These are phyloP conservation scores for Hippocampus kuda DNA, from an alignment of 2,797 vertebrate species.

Conservation along the genomic window DNA sequence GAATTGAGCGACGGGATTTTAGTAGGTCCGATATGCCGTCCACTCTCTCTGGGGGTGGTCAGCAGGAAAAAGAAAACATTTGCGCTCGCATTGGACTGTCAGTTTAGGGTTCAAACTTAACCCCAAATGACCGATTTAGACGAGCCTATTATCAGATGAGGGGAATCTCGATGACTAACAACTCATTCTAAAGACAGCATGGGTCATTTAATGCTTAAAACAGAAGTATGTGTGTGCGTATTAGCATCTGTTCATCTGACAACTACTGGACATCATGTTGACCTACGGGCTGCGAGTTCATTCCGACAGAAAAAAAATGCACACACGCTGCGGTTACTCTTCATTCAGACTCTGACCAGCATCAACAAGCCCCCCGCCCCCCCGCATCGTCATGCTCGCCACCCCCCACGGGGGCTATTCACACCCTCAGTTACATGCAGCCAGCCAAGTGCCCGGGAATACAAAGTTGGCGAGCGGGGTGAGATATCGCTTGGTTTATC, in stretches of 20 bases:
- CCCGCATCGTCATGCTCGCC: constrained; percentile 18
- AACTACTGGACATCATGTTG: constrained; percentile 29
- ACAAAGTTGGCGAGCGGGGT: constrained; percentile 35
- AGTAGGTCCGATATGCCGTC: constrained; percentile 12
- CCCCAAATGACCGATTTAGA: constrained; percentile 30
- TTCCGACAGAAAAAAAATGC: constrained; percentile 32
- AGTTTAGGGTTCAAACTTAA: constrained; percentile 26
- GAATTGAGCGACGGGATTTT: constrained; percentile 8
- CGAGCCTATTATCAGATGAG: constrained; percentile 35
- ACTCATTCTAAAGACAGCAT: constrained; percentile 24
- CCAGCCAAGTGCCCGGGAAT: constrained; percentile 33
- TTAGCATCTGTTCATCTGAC: constrained; percentile 14
- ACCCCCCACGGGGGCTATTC: constrained; percentile 45
- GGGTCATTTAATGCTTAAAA: constrained; percentile 37
- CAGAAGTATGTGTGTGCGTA: constrained; percentile 18
- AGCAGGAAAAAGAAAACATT: constrained; percentile 30
- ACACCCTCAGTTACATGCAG: constrained; percentile 39
- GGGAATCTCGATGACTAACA: constrained; percentile 38
- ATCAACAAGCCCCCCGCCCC: constrained; percentile 31
- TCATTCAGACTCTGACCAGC: constrained; percentile 48
- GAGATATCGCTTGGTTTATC: constrained; percentile 62
- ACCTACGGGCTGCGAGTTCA: constrained; percentile 41
- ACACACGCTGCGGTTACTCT: constrained; percentile 53
- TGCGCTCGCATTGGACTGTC: constrained; percentile 17
- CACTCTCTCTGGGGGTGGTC: constrained; percentile 6